Conservation (phyloP, 2,888 invertebrate genomes). For the Meteorus colon region DNA sequence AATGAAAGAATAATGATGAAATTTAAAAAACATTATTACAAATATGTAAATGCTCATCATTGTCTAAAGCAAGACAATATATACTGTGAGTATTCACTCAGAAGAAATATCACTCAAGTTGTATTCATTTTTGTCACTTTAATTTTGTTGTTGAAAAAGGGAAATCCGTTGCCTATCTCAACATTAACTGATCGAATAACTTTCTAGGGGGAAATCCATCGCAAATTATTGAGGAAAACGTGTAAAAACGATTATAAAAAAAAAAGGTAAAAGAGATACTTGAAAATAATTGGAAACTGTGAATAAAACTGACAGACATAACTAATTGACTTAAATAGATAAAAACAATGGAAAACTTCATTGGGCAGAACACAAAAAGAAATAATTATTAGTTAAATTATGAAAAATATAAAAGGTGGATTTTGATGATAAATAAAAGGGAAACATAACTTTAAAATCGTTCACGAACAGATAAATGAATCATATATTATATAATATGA, state of each 20-base stretch:
- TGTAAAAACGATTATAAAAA: not conserved
- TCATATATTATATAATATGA: constrained; percentile 30
- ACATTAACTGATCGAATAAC: too few species aligned
- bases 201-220: not conserved
- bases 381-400: too few species aligned
- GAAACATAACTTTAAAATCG: constrained; percentile 49
- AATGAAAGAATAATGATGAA: not conserved
- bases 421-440: constrained; percentile 39
- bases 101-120: not conserved
- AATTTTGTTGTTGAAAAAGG: not conserved
- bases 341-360: too few species aligned
- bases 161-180: not conserved
- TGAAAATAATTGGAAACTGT: not conserved
- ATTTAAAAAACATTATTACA: not conserved
- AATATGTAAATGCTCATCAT: not conserved
- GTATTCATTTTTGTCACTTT: not conserved
- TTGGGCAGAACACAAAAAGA: too few species aligned
- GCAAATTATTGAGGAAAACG: not conserved
- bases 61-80: not conserved
- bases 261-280: not conserved
- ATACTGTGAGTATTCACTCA: not conserved
- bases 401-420: not conserved
- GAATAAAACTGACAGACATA: too few species aligned
- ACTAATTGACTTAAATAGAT: too few species aligned
- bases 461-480: constrained; percentile 51